These are phyloP conservation scores for Dipodomys ordii DNA, from an alignment of 2,113 vertebrate genomes.

Conservation along the genomic window DNA sequence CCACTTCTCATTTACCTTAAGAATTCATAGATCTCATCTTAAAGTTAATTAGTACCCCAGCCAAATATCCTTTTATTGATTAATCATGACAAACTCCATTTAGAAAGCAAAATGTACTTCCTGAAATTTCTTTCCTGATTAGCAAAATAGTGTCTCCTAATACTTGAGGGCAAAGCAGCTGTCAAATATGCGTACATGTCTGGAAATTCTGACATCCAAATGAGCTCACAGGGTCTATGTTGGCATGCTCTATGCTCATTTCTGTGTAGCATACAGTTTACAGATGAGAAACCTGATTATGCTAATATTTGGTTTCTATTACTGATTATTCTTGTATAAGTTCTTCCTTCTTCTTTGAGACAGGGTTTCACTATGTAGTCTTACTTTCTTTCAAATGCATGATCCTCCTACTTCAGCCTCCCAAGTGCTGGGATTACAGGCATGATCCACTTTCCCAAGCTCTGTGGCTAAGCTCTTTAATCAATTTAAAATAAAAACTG, in stretches of 20 bases:
- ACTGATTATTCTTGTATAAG: neutral
- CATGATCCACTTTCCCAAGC: neutral
- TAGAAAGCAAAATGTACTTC: slow-evolving; percentile 73
- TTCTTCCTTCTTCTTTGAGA: neutral
- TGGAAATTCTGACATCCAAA: neutral
- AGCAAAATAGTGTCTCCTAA: slow-evolving; percentile 59
- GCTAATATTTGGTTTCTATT: neutral
- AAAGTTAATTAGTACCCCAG: slow-evolving; percentile 62
- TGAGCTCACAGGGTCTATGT: neutral
- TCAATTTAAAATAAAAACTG: slow-evolving; percentile 17
- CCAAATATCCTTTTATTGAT: slow-evolving; percentile 67
- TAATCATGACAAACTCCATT: slow-evolving; percentile 64
- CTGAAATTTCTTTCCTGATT: slow-evolving; percentile 69
- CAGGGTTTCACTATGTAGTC: no score
- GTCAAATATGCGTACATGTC: slow-evolving; percentile 2
- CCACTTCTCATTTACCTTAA: slow-evolving; percentile 12
- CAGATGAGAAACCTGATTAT: neutral
- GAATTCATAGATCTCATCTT: slow-evolving; percentile 48
- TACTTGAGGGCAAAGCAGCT: slow-evolving; percentile 53
- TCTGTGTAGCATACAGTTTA: neutral
- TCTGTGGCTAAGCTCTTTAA: neutral
- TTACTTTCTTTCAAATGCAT: no score
- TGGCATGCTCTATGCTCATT: no score
- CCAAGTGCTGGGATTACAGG: neutral
- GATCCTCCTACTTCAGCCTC: neutral